Evolutionary conservation across 1,140 invertebrate species (phyloP), one percentile per base, ranked within the genome.

Genomic region (Cecropterus lyciades): DNA sequence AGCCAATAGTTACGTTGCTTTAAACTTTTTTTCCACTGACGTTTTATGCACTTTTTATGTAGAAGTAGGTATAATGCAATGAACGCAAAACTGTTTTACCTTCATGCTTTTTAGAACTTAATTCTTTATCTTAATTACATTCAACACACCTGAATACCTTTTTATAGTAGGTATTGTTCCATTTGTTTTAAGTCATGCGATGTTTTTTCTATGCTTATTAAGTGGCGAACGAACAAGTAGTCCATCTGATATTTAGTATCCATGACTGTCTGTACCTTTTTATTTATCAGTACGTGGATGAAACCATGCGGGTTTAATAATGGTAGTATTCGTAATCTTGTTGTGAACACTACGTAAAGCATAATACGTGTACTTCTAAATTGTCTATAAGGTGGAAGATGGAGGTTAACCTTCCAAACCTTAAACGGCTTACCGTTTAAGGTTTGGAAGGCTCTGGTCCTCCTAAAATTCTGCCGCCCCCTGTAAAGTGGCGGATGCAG

Each of bases 141-240:
- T 45, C 14, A n/a, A 1, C 7, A 45, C 55, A 27, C 53, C 15
- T 43, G 37, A 43, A 43, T 56, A 20, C 37, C n/a, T 56, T 42
- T 42, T 43, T 24, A 43, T 24, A 24, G 10, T n/a, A n/a, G n/a
- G n/a, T 11, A 16, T 20, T 14, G 51, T 53, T 53, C 30, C 15
- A 37, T 30, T 53, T 37, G 51, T 33, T 27, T 49, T 24, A 20
- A 14, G 49, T 53, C 51, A 53, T 53, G 51, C 51, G 16, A 53
- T 53, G 16, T 6, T 53, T 53, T 53, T 53, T 37, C 51, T 52
- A 33, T 52, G 7, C 4, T 43, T 43, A 43, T 43, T 43, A 43
- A 43, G 13, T 14, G n/a, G 40, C 13, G 3, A 14, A 10, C 5
- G n/a, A 14, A 9, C n/a, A 43, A 43, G n/a, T 43, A 43, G 40